A percentile compares a stretch with the other conserved stretches of the same genome.
These are phyloP conservation scores for Mus caroli DNA, from an alignment of 2,797 vertebrate species.

Conservation along the genomic window DNA sequence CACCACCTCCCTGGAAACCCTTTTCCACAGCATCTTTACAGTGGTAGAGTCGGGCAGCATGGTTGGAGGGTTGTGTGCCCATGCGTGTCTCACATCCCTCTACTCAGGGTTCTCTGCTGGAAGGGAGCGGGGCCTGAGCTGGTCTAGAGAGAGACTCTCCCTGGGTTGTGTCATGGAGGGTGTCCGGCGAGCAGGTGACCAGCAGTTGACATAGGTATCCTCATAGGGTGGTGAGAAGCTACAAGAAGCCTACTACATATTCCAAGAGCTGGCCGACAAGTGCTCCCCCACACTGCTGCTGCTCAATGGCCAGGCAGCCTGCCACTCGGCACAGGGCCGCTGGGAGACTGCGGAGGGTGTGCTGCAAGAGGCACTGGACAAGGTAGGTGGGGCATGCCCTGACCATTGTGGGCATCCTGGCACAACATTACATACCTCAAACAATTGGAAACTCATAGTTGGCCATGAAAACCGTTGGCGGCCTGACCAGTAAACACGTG, in stretches of 20 bases:
- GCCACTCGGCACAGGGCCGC: constrained; percentile 97
- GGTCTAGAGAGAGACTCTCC: not conserved
- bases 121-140: not conserved
- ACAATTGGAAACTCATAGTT: too few species aligned
- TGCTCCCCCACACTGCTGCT: constrained; percentile 95
- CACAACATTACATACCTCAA: not conserved
- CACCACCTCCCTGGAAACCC: not conserved
- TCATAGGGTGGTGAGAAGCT: constrained; percentile 96
- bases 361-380: constrained; percentile 97
- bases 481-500: too few species aligned
- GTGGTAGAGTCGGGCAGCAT: rapidly evolving
- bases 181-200: not conserved
- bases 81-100: not conserved
- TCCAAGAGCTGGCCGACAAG: constrained; percentile 98
- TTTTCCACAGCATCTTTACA: not conserved
- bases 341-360: constrained; percentile 97
- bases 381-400: constrained; percentile 85
- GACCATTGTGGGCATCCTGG: rapidly evolving
- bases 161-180: not conserved
- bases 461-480: not conserved
- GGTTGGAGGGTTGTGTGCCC: too few species aligned
- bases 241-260: constrained; percentile 98
- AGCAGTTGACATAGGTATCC: not conserved
- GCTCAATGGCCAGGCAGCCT: constrained; percentile 95
- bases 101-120: too few species aligned